Evolutionary conservation across 2,113 vertebrate species (phyloP).

Genomic region (Trogon surrucura): DNA sequence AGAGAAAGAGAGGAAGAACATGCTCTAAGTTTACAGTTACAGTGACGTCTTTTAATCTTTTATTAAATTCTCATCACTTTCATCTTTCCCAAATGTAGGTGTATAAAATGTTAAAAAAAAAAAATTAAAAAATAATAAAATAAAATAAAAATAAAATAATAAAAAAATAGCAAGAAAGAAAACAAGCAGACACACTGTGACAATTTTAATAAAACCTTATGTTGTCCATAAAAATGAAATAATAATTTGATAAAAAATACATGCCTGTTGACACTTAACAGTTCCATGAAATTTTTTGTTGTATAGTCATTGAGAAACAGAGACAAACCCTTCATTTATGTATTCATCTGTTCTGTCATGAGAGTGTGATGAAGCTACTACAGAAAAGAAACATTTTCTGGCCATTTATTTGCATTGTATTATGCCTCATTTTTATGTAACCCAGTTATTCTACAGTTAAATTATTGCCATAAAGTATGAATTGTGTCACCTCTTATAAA

Average conservation of each 20-base stretch:
- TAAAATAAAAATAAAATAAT: too few species aligned
- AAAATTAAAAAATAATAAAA: background rate
- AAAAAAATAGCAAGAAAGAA: background rate
- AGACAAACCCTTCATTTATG: background rate
- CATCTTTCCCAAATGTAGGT: background rate
- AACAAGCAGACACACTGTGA: background rate
- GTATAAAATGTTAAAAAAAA: background rate
- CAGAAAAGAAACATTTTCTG: background rate
- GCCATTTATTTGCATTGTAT: background rate
- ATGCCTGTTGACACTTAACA: background rate
- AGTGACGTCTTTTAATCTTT: slow-evolving; percentile 14
- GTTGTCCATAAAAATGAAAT: background rate
- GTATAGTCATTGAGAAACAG: background rate
- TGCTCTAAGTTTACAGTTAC: background rate
- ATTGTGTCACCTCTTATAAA: background rate
- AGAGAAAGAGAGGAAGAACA: background rate
- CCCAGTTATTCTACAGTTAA: background rate
- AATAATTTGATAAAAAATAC: slow-evolving; percentile 15
- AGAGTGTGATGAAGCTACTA: background rate
- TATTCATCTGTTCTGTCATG: background rate
- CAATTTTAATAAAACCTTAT: slow-evolving; percentile 4
- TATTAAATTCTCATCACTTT: slow-evolving; percentile 30
- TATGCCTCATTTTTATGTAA: background rate
- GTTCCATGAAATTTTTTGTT: slow-evolving; percentile 30
- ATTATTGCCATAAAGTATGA: background rate